Conservation (phyloP, 2,797 vertebrate genomes). For the Lutjanus campechanus region DNA sequence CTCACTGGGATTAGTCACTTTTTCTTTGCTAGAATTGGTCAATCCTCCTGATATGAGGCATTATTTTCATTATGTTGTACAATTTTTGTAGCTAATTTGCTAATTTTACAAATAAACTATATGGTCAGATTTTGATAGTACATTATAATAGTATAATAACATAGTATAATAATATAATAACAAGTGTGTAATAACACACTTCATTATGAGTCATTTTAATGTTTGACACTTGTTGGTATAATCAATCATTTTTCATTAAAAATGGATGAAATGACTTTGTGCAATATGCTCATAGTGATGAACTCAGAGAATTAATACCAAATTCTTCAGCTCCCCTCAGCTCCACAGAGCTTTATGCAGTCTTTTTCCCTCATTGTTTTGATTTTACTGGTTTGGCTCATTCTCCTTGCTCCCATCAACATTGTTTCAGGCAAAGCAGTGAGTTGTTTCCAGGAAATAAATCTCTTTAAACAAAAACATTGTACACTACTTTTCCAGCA, state of each 20-base stretch:
- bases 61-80: background rate
- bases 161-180: too few species aligned
- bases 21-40: background rate
- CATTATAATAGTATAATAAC: too few species aligned
- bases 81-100: background rate
- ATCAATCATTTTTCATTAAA: background rate
- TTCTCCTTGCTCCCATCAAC: background rate
- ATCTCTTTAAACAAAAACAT: background rate
- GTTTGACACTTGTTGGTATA: background rate
- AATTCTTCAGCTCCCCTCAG: background rate
- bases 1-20: background rate
- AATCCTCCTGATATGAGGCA: background rate
- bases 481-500: background rate
- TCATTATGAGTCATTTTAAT: too few species aligned
- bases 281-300: too few species aligned
- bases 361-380: background rate
- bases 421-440: slow-evolving; percentile 5
- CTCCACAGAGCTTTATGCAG: background rate
- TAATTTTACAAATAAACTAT: too few species aligned
- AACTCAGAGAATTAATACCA: background rate
- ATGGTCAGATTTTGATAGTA: too few species aligned
- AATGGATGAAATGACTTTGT: too few species aligned
- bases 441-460: background rate
- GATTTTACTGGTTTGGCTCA: slow-evolving; percentile 9
- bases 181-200: too few species aligned